Conservation (phyloP, 35 echinoderm and acorn worm genomes). For the Ophiothrix spiculata region DNA sequence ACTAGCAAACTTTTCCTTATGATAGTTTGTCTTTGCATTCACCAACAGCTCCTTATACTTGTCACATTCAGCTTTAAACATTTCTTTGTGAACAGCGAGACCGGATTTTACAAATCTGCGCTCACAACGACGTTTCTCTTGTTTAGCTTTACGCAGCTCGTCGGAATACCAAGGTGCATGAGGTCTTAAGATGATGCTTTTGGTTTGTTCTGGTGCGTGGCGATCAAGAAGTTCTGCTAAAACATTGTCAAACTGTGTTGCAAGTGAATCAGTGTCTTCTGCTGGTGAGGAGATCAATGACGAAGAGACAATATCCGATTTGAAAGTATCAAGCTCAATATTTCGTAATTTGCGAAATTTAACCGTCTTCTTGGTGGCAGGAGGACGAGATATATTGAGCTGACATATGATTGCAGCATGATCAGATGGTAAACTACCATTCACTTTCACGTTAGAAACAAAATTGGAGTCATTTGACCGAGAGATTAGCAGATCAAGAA, state of each 20-base stretch:
- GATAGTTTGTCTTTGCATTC: neutral
- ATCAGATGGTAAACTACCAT: neutral
- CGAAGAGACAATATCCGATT: slow-evolving; percentile 18
- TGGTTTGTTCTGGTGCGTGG: neutral
- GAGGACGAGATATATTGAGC: slow-evolving; percentile 1
- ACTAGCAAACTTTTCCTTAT: neutral
- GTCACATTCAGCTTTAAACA: neutral
- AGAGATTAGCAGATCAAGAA: neutral
- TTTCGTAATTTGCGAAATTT: neutral
- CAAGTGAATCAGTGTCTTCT: slow-evolving; percentile 11
- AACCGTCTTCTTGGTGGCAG: neutral
- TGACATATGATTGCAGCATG: too few species aligned
- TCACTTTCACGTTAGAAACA: neutral
- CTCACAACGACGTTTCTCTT: slow-evolving; percentile 23
- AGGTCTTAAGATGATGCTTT: slow-evolving; percentile 6
- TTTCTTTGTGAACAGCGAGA: slow-evolving; percentile 28
- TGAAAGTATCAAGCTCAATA: slow-evolving; percentile 22
- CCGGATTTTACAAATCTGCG: neutral
- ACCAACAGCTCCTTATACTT: neutral
- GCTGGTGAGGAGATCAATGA: neutral
- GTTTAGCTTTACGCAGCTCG: slow-evolving; percentile 9
- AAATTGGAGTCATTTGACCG: neutral
- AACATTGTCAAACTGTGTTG: neutral
- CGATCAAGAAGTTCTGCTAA: slow-evolving; percentile 13
- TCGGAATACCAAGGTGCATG: slow-evolving; percentile 33